A percentile compares a stretch with the other conserved stretches of the same genome.
Evolutionary conservation across 2,797 vertebrate species (phyloP).

Genomic region (Oreonectes daqikongensis): DNA sequence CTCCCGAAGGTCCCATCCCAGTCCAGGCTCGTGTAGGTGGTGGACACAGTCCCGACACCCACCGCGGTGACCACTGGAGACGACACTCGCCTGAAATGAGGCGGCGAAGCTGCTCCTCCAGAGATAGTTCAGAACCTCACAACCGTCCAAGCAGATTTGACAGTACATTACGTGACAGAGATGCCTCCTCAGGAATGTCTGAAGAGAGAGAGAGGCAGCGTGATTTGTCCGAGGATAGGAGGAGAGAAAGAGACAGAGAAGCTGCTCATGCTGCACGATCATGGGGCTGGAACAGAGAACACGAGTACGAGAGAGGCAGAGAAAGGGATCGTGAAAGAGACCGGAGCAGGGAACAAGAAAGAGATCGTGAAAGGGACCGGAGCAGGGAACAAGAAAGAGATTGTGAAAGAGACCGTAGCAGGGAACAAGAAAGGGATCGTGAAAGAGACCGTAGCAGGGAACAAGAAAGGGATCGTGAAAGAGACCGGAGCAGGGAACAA

Average conservation of each 20-base stretch:
- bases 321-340: constrained; percentile 57
- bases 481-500: constrained; percentile 48
- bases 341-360: constrained; percentile 27
- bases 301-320: constrained; percentile 73
- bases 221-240: constrained; percentile 83
- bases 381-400: constrained; percentile 55
- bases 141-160: constrained; percentile 86
- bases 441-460: constrained; percentile 47
- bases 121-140: constrained; percentile 81
- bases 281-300: constrained; percentile 87
- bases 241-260: constrained; percentile 87
- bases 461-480: constrained; percentile 53
- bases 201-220: constrained; percentile 82
- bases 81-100: constrained; percentile 78
- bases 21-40: constrained; percentile 71
- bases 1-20: constrained; percentile 74
- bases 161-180: constrained; percentile 77
- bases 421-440: constrained; percentile 75
- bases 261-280: constrained; percentile 69
- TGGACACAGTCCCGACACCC: constrained; percentile 83
- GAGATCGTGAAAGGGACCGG: constrained; percentile 54
- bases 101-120: constrained; percentile 75
- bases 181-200: constrained; percentile 66
- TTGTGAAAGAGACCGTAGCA: constrained; percentile 79
- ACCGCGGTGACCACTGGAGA: constrained; percentile 82